These are phyloP conservation scores for Monoplex corrugatus DNA, from an alignment of 2,888 invertebrate species.

Conservation along the genomic window DNA sequence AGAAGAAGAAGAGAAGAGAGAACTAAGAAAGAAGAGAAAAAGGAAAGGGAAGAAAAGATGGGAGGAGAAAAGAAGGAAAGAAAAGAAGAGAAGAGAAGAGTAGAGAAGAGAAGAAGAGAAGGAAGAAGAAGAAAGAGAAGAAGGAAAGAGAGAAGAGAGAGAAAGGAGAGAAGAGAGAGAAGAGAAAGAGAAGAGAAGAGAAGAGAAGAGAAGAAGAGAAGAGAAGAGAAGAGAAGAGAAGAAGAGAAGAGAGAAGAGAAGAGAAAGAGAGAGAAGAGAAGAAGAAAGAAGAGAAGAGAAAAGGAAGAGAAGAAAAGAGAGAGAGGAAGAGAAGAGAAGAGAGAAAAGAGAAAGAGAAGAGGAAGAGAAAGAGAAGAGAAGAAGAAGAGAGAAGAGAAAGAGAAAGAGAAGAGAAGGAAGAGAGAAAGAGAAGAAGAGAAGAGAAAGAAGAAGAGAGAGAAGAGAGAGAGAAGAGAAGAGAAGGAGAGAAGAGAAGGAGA, in stretches of 20 bases:
- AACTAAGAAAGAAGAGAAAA: not conserved
- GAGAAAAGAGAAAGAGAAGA: constrained; percentile 30
- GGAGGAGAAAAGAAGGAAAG: not conserved
- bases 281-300: not conserved
- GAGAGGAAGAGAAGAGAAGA: not conserved
- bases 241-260: not conserved
- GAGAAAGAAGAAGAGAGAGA: too few species aligned
- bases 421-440: too few species aligned
- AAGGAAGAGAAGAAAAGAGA: not conserved
- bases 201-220: not conserved
- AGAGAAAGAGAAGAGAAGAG: not conserved
- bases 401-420: not conserved
- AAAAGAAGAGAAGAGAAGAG: not conserved
- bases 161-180: not conserved
- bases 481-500: too few species aligned
- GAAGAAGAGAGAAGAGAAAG: not conserved
- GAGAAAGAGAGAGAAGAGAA: not conserved
- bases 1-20: not conserved
- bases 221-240: not conserved
- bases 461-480: too few species aligned
- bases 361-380: constrained; percentile 38
- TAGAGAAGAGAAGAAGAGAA: not conserved
- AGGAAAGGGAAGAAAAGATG: not conserved
- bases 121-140: not conserved
- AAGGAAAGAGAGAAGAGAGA: not conserved